Percentiles rank a stretch among this genome's conserved stretches.
Conservation (phyloP, 35 echinoderm and acorn worm species). For the Hemicentrotus pulcherrimus region DNA sequence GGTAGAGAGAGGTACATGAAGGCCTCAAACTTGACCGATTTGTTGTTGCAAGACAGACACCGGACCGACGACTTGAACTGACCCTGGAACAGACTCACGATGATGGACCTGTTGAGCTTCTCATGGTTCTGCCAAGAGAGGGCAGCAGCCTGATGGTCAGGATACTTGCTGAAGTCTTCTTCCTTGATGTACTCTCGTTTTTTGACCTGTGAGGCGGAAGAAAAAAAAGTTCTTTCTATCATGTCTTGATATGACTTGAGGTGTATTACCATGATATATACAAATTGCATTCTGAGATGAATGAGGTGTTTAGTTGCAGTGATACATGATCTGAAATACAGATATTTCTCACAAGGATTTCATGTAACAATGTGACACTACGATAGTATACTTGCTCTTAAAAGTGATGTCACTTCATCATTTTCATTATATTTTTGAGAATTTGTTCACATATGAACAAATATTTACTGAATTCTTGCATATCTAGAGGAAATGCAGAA, state of each 20-base stretch:
- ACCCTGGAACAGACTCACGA: slow-evolving; percentile 89
- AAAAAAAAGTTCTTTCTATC: not conserved
- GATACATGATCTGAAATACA: not conserved
- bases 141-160: slow-evolving; percentile 55
- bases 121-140: slow-evolving; percentile 85
- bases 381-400: no score
- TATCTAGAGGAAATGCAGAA: no score
- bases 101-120: slow-evolving; percentile 85
- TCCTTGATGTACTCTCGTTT: slow-evolving; percentile 91
- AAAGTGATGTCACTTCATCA: no score
- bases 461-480: no score
- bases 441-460: no score
- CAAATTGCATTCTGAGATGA: not conserved
- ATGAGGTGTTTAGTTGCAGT: not conserved
- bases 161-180: slow-evolving; percentile 75
- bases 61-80: slow-evolving; percentile 86
- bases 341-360: no score
- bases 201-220: slow-evolving; percentile 62
- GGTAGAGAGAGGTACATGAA: slow-evolving; percentile 94
- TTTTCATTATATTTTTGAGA: no score
- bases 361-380: no score
- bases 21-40: slow-evolving; percentile 90
- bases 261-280: not conserved
- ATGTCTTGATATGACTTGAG: not conserved
- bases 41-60: slow-evolving; percentile 79